Evolutionary conservation across 2,113 vertebrate genomes (phyloP), one percentile per base, ranked within the genome.

Genomic region (Eulemur macaco): DNA sequence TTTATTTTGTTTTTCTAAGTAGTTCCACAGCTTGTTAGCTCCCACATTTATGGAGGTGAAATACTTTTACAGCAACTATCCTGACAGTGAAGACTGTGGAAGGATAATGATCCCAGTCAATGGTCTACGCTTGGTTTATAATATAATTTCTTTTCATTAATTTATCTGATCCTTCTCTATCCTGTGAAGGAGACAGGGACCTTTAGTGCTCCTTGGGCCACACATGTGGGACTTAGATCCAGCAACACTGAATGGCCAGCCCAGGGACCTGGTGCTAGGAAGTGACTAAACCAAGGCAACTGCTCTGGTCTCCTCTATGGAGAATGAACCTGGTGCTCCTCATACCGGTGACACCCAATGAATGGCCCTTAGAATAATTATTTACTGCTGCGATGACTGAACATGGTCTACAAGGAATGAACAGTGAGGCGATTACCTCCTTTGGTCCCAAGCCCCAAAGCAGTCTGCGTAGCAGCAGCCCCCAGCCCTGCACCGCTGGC

Each of bases 401-500:
- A 29, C 34, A 14, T 20, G 56, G 25, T 25, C 18, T 5, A 21
- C 39, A 58, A 1, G 73, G 92, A 71, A 10, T 47, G 37, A 89
- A 8, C 80, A n/a, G 23, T 25, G 74, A 83, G 58, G 25, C 50
- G 89, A 58, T 47, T 68, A 20, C 29, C 31, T 85, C 54, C 50
- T 83, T 56, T 27, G 29, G n/a, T 77, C 45, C 52, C 37, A 37
- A 9, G 58, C 27, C 37, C 80, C 56, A 73, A 58, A 89, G 12
- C 8, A 8, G 0, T 63, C 77, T n/a, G 21, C 17, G 5, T 4
- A 39, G 13, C 39, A 25, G 25, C 56, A 29, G 39, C 27, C 39
- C 1, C 3, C 10, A 2, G 13, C 4, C 42, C 2, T 23, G 20
- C n/a, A 20, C n/a, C 0, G 0, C 50, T n/a, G 34, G 0, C 18